Conservation (phyloP, 2,113 vertebrate species). For the Catagonus wagneri region DNA sequence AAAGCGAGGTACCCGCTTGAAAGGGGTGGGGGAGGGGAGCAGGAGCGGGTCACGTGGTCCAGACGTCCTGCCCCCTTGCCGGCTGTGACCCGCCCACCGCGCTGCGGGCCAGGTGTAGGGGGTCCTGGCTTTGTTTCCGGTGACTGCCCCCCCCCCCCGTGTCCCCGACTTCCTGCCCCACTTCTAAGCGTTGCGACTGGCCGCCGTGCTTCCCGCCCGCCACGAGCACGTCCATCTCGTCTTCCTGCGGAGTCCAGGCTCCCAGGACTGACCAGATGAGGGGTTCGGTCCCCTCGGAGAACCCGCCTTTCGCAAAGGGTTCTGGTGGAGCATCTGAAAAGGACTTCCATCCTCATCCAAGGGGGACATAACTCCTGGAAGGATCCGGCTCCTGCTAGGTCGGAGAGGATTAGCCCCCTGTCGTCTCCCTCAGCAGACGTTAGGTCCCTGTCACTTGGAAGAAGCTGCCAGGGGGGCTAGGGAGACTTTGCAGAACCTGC, state of each 20-base stretch:
- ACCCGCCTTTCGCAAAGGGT: not conserved
- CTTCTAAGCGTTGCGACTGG: accelerated
- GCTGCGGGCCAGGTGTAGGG: accelerated
- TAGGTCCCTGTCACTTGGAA: not conserved
- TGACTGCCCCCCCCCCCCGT: accelerated
- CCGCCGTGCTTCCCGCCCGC: accelerated
- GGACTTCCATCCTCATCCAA: not conserved
- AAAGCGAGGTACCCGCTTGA: not conserved
- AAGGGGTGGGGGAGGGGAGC: no score
- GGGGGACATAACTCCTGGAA: not conserved
- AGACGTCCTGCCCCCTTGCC: accelerated
- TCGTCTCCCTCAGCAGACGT: accelerated
- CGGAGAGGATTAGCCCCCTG: not conserved
- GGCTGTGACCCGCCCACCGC: accelerated
- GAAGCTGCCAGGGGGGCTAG: not conserved
- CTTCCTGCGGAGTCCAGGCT: not conserved
- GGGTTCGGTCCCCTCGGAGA: not conserved
- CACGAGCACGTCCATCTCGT: accelerated
- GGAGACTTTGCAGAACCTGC: not conserved
- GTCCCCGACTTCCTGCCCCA: accelerated
- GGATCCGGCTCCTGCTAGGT: not conserved
- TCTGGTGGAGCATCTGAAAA: accelerated
- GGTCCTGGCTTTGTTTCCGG: accelerated
- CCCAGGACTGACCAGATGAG: accelerated
- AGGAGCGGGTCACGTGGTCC: accelerated